Percentiles rank a stretch among this genome's conserved stretches.
Evolutionary conservation across 2,113 vertebrate genomes (phyloP).

Genomic region (Phylloscopus whistleri): DNA sequence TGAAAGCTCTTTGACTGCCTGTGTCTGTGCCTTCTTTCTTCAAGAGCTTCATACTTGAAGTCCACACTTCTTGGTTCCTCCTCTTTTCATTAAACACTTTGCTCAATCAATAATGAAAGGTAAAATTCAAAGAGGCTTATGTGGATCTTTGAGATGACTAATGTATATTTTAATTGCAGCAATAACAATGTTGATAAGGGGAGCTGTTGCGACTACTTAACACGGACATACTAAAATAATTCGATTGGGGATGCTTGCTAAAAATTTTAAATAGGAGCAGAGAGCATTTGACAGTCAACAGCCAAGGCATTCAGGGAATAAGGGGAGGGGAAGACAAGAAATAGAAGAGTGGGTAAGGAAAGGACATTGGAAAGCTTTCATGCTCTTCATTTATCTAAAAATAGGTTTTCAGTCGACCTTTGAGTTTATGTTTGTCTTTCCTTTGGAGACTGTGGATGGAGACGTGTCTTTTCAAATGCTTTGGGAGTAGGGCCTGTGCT

Average conservation of each 20-base stretch:
- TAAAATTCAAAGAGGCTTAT: neutral
- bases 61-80: neutral
- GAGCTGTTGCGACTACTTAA: neutral
- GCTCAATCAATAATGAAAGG: neutral
- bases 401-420: neutral
- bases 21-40: neutral
- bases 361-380: neutral
- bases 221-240: constrained; percentile 13
- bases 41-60: neutral
- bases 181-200: neutral
- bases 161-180: neutral
- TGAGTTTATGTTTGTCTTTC: constrained; percentile 19
- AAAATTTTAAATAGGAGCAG: neutral
- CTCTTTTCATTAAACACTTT: neutral
- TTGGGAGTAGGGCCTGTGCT: neutral
- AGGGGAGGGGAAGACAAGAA: neutral
- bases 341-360: neutral
- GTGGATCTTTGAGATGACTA: neutral
- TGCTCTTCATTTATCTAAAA: constrained; percentile 41
- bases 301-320: neutral
- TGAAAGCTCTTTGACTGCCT: neutral
- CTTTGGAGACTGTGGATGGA: neutral
- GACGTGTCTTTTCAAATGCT: neutral
- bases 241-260: neutral
- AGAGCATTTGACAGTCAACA: neutral